Conservation (phyloP, 2,797 vertebrate species). For the Syngnathus rostellatus region DNA sequence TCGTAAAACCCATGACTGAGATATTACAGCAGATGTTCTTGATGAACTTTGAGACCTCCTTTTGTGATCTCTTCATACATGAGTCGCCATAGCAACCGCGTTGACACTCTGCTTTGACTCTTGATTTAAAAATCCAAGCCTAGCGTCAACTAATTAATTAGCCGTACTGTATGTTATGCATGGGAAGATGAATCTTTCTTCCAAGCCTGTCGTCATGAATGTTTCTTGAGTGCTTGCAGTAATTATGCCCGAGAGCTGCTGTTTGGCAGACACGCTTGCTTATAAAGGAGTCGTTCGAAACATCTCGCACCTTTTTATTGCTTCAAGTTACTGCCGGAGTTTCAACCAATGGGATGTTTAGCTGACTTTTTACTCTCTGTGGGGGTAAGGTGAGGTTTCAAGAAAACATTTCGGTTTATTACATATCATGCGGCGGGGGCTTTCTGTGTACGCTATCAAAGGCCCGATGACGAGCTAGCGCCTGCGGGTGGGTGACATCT, state of each 20-base stretch:
- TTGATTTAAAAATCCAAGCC: background rate
- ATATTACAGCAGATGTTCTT: conserved; percentile 39
- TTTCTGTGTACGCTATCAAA: conserved; percentile 21
- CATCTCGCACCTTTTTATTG: conserved; percentile 25
- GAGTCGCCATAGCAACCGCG: conserved; percentile 66
- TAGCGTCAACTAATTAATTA: too few relatives aligned
- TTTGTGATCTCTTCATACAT: conserved; percentile 2
- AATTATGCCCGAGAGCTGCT: conserved; percentile 42
- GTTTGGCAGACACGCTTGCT: conserved; percentile 40
- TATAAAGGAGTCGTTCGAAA: conserved; percentile 36
- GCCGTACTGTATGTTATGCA: background rate
- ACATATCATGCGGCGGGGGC: background rate
- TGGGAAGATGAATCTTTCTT: conserved; percentile 11
- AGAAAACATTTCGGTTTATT: conserved; percentile 20
- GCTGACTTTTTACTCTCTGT: conserved; percentile 11
- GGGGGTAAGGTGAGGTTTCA: conserved; percentile 17
- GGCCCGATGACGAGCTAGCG: conserved; percentile 31
- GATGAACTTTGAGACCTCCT: conserved; percentile 50
- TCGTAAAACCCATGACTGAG: conserved; percentile 32
- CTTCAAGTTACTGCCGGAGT: conserved; percentile 34
- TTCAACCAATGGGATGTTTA: conserved; percentile 11
- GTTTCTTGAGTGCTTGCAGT: conserved; percentile 33
- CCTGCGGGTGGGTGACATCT: conserved; percentile 36
- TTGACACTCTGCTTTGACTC: conserved; percentile 55
- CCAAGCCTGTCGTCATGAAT: conserved; percentile 23